phyloP scores from a whole-genome alignment of 2,797 vertebrate genomes.

The Myiothlypis coronata region DNA sequence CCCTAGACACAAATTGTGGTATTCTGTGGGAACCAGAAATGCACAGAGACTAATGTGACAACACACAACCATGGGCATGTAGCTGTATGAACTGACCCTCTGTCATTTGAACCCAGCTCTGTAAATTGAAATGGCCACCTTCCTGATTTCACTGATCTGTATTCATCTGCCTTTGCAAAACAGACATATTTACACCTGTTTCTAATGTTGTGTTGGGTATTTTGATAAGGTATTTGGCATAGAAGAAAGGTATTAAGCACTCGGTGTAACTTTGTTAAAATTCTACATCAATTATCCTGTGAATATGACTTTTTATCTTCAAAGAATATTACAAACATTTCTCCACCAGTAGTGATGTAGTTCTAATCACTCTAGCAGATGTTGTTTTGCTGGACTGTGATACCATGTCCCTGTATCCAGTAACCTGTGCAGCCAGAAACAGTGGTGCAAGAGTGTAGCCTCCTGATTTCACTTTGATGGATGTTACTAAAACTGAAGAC shows the following conservation, averaged over 20 bases:
- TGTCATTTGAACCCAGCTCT: neutral
- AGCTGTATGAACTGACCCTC: neutral
- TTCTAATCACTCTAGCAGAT: slow-evolving; percentile 36
- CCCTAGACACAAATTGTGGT: neutral
- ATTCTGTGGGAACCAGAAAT: neutral
- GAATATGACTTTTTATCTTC: neutral
- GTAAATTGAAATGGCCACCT: neutral
- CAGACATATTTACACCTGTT: neutral
- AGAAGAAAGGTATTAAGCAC: neutral
- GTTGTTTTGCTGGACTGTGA: slow-evolving; percentile 21
- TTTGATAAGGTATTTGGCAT: neutral
- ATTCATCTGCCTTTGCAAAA: neutral
- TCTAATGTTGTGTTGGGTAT: neutral
- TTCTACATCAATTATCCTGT: neutral
- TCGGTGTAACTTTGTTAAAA: neutral
- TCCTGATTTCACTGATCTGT: neutral
- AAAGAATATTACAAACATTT: slow-evolving; percentile 15
- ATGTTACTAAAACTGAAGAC: neutral
- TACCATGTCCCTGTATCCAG: neutral
- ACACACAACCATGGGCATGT: neutral
- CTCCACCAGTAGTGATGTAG: neutral
- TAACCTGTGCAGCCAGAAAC: neutral
- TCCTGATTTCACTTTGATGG: neutral
- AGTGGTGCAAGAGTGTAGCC: neutral
- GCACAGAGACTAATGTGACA: neutral